Evolutionary conservation across 1,140 invertebrate species (phyloP), one percentile per base, ranked within the genome.

Genomic region (Myzus persicae): DNA sequence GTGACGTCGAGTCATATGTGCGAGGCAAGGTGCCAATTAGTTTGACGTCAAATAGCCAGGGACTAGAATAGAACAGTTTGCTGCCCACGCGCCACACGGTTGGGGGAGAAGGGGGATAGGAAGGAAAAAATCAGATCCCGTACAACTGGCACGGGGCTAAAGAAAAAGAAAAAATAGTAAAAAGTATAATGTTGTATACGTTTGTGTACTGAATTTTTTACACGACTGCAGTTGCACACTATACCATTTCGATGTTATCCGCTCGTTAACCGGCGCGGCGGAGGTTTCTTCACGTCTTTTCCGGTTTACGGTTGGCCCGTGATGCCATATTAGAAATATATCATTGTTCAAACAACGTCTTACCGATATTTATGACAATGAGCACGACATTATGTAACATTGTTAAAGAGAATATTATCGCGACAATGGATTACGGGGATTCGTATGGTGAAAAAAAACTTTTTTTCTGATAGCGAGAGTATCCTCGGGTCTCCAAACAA

Each of bases 41-140:
- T 48, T 92, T 93, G 93, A 93, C 93, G 93, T 93, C 93, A 93
- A 93, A 84, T 84, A 90, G 26, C 90, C 26, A 36, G 42, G 48
- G 90, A 93, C 91, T 82, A 90, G 90, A 93, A 93, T 91, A 93
- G 90, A 90, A 90, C 59, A 51, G 48, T 54, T 91, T 22, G 31
- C 67, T 54, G 88, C 88, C 89, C 90, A 82, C 67, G 42, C 38
- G 31, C 38, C 51, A 36, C 85, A 46, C n/a, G 26, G 42, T 42
- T n/a, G 20, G 20, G n/a, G 59, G 59, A 51, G 20, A 22, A 48
- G 51, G 54, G 31, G 93, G 22, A 38, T 18, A 38, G 24, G 40
- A 92, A 36, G 22, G 9, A 36, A 85, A 38, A 67, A 85, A 54
- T 82, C n/a, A 48, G 8, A 48, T 40, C 67, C 42, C 51, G 40